Evolutionary conservation across 2,888 invertebrate genomes (phyloP), one percentile per base, ranked within the genome.

Genomic region (Drosophila pegasa): DNA sequence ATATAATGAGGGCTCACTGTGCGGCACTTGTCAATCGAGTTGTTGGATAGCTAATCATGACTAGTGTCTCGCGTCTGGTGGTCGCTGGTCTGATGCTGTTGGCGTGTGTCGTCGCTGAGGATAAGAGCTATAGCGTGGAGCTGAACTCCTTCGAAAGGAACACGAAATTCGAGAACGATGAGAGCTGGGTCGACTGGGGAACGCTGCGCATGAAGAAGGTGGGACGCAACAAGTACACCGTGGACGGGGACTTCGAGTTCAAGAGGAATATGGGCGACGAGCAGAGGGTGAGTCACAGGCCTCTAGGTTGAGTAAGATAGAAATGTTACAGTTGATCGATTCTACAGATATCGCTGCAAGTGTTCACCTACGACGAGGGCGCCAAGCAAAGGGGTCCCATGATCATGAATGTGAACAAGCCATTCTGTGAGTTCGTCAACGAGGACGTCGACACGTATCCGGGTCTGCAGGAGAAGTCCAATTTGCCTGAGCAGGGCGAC

Each of bases 161-260:
- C 20, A 57, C 52, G 2, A 58, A 78, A 9, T 81, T 80, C 27
- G 77, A 78, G 4, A 75, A 78, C 45, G 81, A 87, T 55, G 68
- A 57, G 0, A 75, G 80, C 5, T 90, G 81, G 86, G 43, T 90
- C 10, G 84, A 85, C 38, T 90, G 90, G 90, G 82, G 80, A 14
- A 79, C 87, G 4, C 50, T 90, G 69, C 76, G 87, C 7, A 77
- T 90, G 75, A 88, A 88, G 68, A 80, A 85, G 62, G 73, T 77
- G 18, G 57, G 65, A 12, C 84, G 80, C n/a, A 90, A 88, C 47
- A 63, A 78, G 25, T 88, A 87, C 50, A 78, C 81, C 0, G 12
- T 90, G 2, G 75, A 67, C 7, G 91, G 90, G 0, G 79, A 83
- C 1, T 65, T 88, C 47, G 78, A 72, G 6, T 35, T 87, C n/a